Base-by-base conservation (phyloP, 2,888 invertebrate genomes). In the Phyllotreta cruciferae region DNA sequence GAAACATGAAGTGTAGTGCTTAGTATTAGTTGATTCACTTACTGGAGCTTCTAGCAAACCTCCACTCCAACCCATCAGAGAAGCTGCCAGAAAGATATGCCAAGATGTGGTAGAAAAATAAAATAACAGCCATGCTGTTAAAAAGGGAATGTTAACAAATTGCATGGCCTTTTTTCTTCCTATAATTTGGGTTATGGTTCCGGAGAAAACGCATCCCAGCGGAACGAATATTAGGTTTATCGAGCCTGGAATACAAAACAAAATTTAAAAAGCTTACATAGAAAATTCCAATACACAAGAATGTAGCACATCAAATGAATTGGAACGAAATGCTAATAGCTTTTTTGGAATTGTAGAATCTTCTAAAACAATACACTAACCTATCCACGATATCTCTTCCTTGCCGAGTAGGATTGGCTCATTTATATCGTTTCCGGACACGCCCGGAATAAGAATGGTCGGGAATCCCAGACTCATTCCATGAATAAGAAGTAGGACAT, bases 401-500 rank as follows among this genome's bases (percentile, higher is more conserved):
- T 83, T 83, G 61, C 84, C 83, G 63, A 91, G 80, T 62, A 73
- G 83, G 78, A 79, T 87, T 72, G 69, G 58, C 69, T 81, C 79
- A 3, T 74, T 64, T 3, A 72, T 67, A 45, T 75, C 68, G 41
- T 77, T 80, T 1, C 85, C 87, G 50, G 85, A 81, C 44, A 93
- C 84, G 6, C 89, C 89, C 5, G 92, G 92, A 71, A 93, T 91
- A 11, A 92, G 85, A 66, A 93, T 91, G 3, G 93, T 92, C 0
- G 92, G 88, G 72, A 91, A 92, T 0, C 93, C 93, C 50, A 93
- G 80, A 0, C 92, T 90, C 86, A 91, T 90, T 56, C 93, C 93
- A 78, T 90, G 92, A 6, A 88, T 89, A 70, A 92, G 81, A 38
- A 93, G 84, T 39, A 93, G 82, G 62, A 91, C 83, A 81, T 93